Conservation (phyloP, 2,888 invertebrate genomes). For the Drosophila dives region DNA sequence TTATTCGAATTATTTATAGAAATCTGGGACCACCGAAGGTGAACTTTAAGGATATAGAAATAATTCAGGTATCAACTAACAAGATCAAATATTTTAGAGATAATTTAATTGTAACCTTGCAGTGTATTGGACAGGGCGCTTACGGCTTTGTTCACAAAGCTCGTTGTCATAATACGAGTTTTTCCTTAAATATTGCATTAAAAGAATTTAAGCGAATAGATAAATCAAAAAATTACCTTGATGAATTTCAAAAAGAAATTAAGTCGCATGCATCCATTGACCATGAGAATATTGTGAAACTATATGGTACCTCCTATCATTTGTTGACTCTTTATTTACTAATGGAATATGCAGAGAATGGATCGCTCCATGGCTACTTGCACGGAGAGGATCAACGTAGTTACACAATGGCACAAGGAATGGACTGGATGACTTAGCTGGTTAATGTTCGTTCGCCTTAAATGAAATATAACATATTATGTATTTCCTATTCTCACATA, state of each 20-base stretch:
- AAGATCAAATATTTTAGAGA: not conserved
- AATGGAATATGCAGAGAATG: not conserved
- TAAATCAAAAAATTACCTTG: too few species aligned
- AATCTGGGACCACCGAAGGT: not conserved
- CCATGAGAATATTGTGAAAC: slow-evolving; percentile 3
- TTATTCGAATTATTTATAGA: not conserved
- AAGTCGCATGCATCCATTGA: not conserved
- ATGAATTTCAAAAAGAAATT: not conserved
- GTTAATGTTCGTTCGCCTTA: slow-evolving; percentile 1
- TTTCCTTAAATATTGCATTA: not conserved
- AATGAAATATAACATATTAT: not conserved
- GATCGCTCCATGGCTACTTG: not conserved
- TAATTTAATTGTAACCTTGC: not conserved
- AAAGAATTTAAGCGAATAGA: not conserved
- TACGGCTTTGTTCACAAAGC: not conserved
- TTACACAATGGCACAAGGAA: not conserved
- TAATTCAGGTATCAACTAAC: not conserved
- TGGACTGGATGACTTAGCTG: slow-evolving; percentile 6
- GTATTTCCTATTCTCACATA: not conserved
- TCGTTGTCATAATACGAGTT: not conserved
- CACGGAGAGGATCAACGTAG: not conserved
- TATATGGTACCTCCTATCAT: not conserved
- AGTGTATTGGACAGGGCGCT: not conserved
- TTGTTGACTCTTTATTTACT: not conserved
- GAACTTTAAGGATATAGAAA: not conserved